A percentile compares a stretch with the other conserved stretches of the same genome.
Evolutionary conservation across 2,888 invertebrate genomes (phyloP).

Genomic region (Mellilla xanthometata): DNA sequence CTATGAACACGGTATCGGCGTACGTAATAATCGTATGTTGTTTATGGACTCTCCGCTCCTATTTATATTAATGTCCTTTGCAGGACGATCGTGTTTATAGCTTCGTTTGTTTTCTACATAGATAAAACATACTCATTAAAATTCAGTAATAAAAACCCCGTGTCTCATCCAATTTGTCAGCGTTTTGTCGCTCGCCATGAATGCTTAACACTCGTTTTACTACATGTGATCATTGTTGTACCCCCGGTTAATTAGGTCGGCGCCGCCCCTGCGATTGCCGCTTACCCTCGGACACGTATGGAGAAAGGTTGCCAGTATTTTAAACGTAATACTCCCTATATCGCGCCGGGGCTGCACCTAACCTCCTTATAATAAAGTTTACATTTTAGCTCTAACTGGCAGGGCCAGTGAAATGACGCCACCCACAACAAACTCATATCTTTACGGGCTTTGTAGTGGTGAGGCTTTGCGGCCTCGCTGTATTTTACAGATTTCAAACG

Average conservation of each 20-base stretch:
- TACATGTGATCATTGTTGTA: slow-evolving; percentile 26
- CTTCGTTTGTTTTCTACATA: slow-evolving; percentile 19
- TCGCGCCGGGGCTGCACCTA: slow-evolving; percentile 19
- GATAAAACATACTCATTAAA: slow-evolving; percentile 20
- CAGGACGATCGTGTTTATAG: slow-evolving; percentile 11
- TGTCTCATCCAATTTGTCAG: slow-evolving; percentile 34
- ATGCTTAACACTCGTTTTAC: slow-evolving; percentile 33
- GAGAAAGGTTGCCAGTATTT: slow-evolving; percentile 31
- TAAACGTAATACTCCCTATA: slow-evolving; percentile 28
- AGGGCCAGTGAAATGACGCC: slow-evolving; percentile 17
- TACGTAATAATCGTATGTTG: slow-evolving; percentile 21
- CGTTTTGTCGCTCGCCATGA: slow-evolving; percentile 33
- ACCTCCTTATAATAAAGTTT: slow-evolving; percentile 25
- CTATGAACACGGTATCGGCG: slow-evolving; percentile 13
- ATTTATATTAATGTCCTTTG: no score
- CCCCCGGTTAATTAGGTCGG: slow-evolving; percentile 35
- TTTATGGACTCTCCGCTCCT: slow-evolving; percentile 8
- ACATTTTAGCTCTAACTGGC: slow-evolving; percentile 23
- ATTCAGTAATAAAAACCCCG: slow-evolving; percentile 22
- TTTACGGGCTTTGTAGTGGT: slow-evolving; percentile 28
- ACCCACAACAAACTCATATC: slow-evolving; percentile 29
- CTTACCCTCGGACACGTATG: slow-evolving; percentile 29
- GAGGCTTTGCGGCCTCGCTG: slow-evolving; percentile 25
- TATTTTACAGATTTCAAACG: slow-evolving; percentile 29
- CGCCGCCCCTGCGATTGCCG: slow-evolving; percentile 23